Percentiles rank a stretch among this genome's conserved stretches.
These are phyloP conservation scores for Rhagonycha fulva DNA, from an alignment of 2,888 invertebrate species.

Conservation along the genomic window DNA sequence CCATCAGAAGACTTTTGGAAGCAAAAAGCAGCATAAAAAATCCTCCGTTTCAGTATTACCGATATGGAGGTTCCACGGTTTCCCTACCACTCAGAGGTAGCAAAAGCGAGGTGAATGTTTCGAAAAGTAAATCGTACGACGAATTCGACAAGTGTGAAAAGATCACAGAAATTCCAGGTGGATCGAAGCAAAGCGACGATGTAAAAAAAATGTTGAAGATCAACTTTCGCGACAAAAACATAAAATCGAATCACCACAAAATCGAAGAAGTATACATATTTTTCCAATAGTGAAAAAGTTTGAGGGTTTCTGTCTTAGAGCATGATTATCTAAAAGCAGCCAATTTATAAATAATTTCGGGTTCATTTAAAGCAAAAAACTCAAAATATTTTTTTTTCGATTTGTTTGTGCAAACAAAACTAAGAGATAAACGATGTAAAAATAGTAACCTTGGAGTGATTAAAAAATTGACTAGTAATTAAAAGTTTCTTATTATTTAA, in stretches of 20 bases:
- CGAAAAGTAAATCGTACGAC: not conserved
- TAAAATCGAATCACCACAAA: not conserved
- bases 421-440: not conserved
- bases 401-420: not conserved
- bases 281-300: not conserved
- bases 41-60: too few relatives aligned
- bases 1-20: not conserved
- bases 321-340: not conserved
- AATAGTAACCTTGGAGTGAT: not conserved
- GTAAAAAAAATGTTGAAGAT: not conserved
- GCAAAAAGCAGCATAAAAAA: not conserved
- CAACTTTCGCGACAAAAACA: not conserved
- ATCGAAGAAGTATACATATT: not conserved
- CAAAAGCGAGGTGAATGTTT: not conserved
- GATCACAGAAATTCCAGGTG: not conserved
- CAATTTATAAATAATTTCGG: not conserved
- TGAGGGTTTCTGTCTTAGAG: not conserved
- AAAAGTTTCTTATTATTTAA: not conserved
- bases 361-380: not conserved
- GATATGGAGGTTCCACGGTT: not conserved
- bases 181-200: not conserved
- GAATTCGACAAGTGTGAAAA: not conserved
- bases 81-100: not conserved
- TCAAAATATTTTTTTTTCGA: not conserved
- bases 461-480: not conserved